A percentile compares a stretch with the other conserved stretches of the same genome.
Evolutionary conservation across 2,113 vertebrate genomes (phyloP).

Genomic region (Lepus americanus): DNA sequence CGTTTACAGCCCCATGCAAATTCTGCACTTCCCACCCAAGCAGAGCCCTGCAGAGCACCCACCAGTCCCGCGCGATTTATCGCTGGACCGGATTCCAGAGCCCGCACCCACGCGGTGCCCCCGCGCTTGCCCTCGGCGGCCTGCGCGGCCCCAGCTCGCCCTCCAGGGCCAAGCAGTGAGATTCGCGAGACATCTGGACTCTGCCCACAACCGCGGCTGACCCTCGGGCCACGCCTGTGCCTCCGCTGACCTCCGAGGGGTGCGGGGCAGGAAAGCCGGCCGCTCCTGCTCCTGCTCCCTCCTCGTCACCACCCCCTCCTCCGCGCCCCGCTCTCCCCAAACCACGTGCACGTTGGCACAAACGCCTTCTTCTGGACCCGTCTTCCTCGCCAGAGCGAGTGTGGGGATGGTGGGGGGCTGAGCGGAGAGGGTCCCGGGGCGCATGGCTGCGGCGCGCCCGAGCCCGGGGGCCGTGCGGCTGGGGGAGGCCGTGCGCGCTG

Average conservation of each 20-base stretch:
- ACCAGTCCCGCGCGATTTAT: not conserved
- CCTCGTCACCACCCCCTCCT: conserved; percentile 23
- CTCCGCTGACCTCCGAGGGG: conserved; percentile 59
- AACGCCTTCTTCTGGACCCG: conserved; percentile 53
- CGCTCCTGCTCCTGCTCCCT: not conserved
- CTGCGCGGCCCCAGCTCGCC: not conserved
- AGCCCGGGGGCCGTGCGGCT: not conserved
- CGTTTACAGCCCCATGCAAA: not conserved
- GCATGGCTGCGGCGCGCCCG: no score
- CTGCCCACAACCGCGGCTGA: conserved; percentile 41
- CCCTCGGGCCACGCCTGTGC: conserved; percentile 28
- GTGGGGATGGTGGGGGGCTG: not conserved
- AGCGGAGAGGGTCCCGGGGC: no score
- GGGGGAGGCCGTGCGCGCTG: not conserved
- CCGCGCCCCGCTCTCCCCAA: conserved; percentile 55
- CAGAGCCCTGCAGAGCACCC: not conserved
- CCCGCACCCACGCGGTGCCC: not conserved
- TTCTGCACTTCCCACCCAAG: not conserved
- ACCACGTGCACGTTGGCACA: conserved; percentile 9
- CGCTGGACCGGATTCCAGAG: not conserved
- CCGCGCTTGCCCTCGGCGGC: not conserved
- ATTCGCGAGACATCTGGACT: conserved; percentile 57
- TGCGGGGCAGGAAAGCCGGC: not conserved
- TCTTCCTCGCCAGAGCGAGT: conserved; percentile 66
- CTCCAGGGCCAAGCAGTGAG: not conserved